phyloP scores from a whole-genome alignment of 2,888 invertebrate genomes.

The Tanaodytes sp. region DNA sequence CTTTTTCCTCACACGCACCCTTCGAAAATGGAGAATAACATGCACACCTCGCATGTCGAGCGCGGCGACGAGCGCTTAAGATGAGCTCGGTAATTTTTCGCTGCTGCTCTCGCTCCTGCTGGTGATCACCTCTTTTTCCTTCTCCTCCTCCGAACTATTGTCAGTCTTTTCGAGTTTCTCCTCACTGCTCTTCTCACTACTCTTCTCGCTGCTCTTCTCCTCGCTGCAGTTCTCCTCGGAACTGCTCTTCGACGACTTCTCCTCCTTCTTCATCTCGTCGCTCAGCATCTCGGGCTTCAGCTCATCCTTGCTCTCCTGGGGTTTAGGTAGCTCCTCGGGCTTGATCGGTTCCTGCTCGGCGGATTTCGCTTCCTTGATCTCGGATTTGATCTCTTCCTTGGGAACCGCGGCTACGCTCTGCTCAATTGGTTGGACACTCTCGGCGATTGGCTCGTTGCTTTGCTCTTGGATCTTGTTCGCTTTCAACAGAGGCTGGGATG shows the following conservation, averaged over 20 bases:
- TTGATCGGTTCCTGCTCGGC: constrained; percentile 62
- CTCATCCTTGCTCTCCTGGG: constrained; percentile 65
- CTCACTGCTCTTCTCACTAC: constrained; percentile 7
- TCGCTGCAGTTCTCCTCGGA: constrained; percentile 55
- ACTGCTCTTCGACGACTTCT: constrained; percentile 46
- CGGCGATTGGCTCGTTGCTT: constrained; percentile 24
- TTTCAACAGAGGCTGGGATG: constrained; percentile 26
- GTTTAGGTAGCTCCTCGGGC: constrained; percentile 68
- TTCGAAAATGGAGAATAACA: constrained; percentile 57
- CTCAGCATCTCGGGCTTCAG: constrained; percentile 55
- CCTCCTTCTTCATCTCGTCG: constrained; percentile 54
- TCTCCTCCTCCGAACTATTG: constrained; percentile 41
- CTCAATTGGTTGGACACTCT: constrained; percentile 27
- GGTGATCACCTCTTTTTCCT: constrained; percentile 52
- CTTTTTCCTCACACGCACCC: constrained; percentile 60
- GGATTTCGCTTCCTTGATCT: constrained; percentile 57
- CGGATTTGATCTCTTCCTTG: constrained; percentile 42
- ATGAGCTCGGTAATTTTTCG: constrained; percentile 54
- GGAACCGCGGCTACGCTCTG: constrained; percentile 26
- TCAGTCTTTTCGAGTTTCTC: constrained; percentile 47
- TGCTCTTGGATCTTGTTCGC: constrained; percentile 30
- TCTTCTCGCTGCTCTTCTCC: constrained; percentile 53
- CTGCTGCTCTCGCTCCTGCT: constrained; percentile 53
- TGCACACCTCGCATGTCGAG: constrained; percentile 53
- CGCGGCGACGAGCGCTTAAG: constrained; percentile 55